These are phyloP conservation scores for Plutella xylostella DNA, from an alignment of 2,888 invertebrate species.

Conservation along the genomic window DNA sequence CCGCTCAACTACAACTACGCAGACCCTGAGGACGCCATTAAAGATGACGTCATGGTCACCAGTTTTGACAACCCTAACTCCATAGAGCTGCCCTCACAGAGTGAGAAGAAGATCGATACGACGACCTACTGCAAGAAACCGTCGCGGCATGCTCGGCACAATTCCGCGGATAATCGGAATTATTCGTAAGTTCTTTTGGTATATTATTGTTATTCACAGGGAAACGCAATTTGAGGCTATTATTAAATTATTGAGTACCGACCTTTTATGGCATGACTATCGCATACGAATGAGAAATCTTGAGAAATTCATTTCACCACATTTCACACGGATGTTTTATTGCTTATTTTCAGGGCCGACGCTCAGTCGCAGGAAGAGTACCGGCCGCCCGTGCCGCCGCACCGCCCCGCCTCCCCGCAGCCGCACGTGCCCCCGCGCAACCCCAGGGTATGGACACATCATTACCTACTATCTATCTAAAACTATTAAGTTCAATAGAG, in stretches of 20 bases:
- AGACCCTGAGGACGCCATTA: slow-evolving; percentile 73
- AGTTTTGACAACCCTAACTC: slow-evolving; percentile 83
- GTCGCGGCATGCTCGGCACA: slow-evolving; percentile 39
- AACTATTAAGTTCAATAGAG: no score
- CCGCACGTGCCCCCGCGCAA: slow-evolving; percentile 23
- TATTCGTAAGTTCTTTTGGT: slow-evolving; percentile 57
- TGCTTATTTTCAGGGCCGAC: slow-evolving; percentile 55
- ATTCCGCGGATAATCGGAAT: slow-evolving; percentile 49
- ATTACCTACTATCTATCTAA: no score
- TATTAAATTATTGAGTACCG: no score
- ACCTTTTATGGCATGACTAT: no score
- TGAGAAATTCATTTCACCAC: no score
- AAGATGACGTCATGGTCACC: slow-evolving; percentile 67
- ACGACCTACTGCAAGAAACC: slow-evolving; percentile 80
- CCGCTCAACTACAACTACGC: slow-evolving; percentile 79
- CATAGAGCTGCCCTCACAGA: slow-evolving; percentile 74
- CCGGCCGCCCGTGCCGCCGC: slow-evolving; percentile 90
- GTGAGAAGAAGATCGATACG: slow-evolving; percentile 60
- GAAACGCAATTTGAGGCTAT: no score
- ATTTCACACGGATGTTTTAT: no score
- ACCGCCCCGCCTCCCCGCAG: slow-evolving; percentile 75
- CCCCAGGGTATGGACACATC: not conserved
- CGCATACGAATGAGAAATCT: no score
- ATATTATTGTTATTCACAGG: not conserved
- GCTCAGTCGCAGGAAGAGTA: slow-evolving; percentile 69